Evolutionary conservation across 2,888 invertebrate genomes (phyloP), one percentile per base, ranked within the genome.

Genomic region (Stenurella melanura): DNA sequence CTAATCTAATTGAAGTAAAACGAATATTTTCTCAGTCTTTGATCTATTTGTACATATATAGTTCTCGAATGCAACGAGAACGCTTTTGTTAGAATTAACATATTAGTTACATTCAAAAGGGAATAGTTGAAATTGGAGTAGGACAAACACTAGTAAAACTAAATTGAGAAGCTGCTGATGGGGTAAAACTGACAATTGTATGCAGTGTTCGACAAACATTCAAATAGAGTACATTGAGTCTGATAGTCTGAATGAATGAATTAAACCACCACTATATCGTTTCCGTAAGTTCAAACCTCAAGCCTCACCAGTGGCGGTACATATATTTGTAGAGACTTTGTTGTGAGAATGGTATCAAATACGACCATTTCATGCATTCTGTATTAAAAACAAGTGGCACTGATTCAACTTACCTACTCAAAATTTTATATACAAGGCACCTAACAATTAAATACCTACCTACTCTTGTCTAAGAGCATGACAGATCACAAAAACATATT

Each of bases 131-230:
- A 64, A 42, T 50, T 38, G 15, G 19, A 19, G 64, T 42, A 30
- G 42, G 19, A 42, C 42, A 42, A 64, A 38, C 42, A 42, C 18
- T 18, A 64, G 38, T 42, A 6, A 15, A 34, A 21, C 21, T 64
- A 42, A 64, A 64, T 64, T 64, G 64, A 38, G 42, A 42, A 42
- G 42, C 21, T 64, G 42, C 42, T 21, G 17, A 18, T 42, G 38
- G 50, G 64, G 64, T 64, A 64, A 64, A 42, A 64, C 64, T 64
- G 38, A 38, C 64, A 19, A 64, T 38, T 64, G 19, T 38, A 10
- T 64, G 64, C 64, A 64, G 19, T 42, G 64, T 64, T 64, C 64
- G 38, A 38, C 42, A 64, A 64, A 42, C 42, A 64, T 42, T 64
- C 18, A 21, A 64, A 64, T 38, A 2, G 64, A 42, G 42, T 9